Conservation (phyloP, 2,888 invertebrate genomes). For the Platycheirus rosarum region DNA sequence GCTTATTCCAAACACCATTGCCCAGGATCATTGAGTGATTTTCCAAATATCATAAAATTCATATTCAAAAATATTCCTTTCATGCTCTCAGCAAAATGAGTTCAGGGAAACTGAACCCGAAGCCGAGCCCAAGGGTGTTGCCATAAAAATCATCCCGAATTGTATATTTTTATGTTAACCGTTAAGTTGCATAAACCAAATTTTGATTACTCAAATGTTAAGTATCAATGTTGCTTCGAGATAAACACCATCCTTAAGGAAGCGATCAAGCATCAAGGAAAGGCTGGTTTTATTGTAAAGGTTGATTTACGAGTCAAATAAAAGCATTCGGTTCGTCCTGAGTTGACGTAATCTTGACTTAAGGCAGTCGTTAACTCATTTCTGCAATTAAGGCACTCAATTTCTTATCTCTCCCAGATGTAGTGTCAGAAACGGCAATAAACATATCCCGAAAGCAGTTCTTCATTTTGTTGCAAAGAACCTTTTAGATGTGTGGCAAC, state of each 20-base stretch:
- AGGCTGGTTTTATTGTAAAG: not conserved
- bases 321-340: not conserved
- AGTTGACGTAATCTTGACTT: not conserved
- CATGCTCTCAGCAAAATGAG: conserved; percentile 1
- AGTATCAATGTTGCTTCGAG: not conserved
- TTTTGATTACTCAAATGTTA: conserved; percentile 27
- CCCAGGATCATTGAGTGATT: not conserved
- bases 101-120: not conserved
- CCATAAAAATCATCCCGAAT: not conserved
- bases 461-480: too few species aligned
- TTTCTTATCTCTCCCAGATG: conserved; percentile 45
- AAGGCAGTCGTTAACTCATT: conserved; percentile 32
- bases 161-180: not conserved
- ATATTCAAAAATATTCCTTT: not conserved
- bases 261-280: not conserved
- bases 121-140: conserved; percentile 4
- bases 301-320: not conserved
- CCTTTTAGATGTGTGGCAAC: not conserved
- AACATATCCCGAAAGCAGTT: not conserved
- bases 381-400: conserved; percentile 46
- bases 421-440: conserved; percentile 39
- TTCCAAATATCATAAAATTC: not conserved
- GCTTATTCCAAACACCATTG: not conserved
- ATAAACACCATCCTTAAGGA: not conserved
- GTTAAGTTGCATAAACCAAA: conserved; percentile 31